These are phyloP conservation scores for Polymixis flavicincta DNA, from an alignment of 2,888 invertebrate species.

Conservation along the genomic window DNA sequence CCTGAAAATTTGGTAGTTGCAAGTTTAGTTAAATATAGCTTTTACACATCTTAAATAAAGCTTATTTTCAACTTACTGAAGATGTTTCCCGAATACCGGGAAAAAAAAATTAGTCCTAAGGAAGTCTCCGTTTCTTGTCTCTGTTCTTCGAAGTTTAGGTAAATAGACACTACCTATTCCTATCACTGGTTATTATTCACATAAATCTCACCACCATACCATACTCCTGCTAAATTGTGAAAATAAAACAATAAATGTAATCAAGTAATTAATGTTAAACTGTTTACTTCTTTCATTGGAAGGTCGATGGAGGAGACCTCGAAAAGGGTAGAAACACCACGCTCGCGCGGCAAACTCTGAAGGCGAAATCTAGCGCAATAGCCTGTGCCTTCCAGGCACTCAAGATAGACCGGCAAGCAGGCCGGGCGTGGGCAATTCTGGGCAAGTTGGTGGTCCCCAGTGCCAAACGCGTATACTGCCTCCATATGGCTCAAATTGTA, in stretches of 20 bases:
- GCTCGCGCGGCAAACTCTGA: not conserved
- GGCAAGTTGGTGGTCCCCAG: constrained; percentile 75
- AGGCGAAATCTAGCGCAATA: constrained; percentile 66
- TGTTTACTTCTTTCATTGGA: not conserved
- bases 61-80: too few relatives aligned
- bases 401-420: constrained; percentile 79
- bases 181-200: too few relatives aligned
- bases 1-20: too few relatives aligned
- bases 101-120: too few relatives aligned
- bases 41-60: too few relatives aligned
- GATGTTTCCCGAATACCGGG: too few relatives aligned
- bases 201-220: not conserved
- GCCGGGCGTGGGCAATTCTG: constrained; percentile 82
- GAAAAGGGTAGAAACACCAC: not conserved
- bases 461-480: constrained; percentile 78
- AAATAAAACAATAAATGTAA: not conserved
- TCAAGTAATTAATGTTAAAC: not conserved
- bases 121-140: too few relatives aligned
- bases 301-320: not conserved
- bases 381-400: constrained; percentile 83
- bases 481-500: constrained; percentile 79
- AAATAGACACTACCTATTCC: too few relatives aligned
- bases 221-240: not conserved
- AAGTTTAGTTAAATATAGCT: too few relatives aligned
- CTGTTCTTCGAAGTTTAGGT: too few relatives aligned